Percentiles rank a stretch among this genome's conserved stretches.
Evolutionary conservation across 2,888 invertebrate genomes (phyloP).

Genomic region (Polyommatus iphigenia): DNA sequence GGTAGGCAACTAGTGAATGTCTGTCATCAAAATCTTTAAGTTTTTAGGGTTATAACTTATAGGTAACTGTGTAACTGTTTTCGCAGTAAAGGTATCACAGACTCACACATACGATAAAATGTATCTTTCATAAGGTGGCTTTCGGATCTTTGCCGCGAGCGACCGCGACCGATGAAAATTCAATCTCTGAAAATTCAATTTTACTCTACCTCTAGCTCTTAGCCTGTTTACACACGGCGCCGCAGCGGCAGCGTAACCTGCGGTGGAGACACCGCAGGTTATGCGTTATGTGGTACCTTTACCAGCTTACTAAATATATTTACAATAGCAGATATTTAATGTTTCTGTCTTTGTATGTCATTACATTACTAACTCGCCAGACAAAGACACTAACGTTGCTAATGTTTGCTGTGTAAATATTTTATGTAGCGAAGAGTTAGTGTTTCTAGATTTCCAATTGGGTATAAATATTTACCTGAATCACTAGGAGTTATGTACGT

Average conservation of each 20-base stretch:
- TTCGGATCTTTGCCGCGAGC: too few species aligned
- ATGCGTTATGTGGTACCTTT: too few species aligned
- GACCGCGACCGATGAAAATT: too few species aligned
- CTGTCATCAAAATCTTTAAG: background rate
- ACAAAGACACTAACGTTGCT: background rate
- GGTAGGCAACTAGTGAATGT: background rate
- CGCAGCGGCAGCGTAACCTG: too few species aligned
- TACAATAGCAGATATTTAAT: background rate
- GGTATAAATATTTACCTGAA: conserved; percentile 1
- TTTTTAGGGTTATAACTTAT: background rate
- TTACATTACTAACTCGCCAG: background rate
- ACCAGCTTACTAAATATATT: too few species aligned
- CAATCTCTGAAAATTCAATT: too few species aligned
- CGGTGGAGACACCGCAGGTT: too few species aligned
- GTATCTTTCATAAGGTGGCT: too few species aligned
- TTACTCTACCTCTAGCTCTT: too few species aligned
- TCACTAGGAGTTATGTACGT: conserved; percentile 12
- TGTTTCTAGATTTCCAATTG: background rate
- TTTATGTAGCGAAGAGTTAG: background rate
- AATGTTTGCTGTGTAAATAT: background rate
- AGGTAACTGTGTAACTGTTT: background rate
- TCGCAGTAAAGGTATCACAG: background rate
- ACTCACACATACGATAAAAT: background rate
- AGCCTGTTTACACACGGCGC: too few species aligned
- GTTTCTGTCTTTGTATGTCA: background rate